Percentiles rank a stretch among this genome's conserved stretches.
phyloP scores from a whole-genome alignment of 2,113 vertebrate genomes.

The Myxocyprinus asiaticus region DNA sequence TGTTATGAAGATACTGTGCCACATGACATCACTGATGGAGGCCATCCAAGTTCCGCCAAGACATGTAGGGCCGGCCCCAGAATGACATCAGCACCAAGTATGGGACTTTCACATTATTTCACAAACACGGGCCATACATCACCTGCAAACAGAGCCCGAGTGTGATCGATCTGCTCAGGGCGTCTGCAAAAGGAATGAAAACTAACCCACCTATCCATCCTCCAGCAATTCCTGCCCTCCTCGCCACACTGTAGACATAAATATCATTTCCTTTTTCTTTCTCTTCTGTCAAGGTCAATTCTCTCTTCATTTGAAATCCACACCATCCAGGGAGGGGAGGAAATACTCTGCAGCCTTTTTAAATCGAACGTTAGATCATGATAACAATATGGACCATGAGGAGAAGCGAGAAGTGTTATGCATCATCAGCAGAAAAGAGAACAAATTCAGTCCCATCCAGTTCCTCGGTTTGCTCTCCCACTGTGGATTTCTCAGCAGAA shows the following conservation, averaged over 20 bases:
- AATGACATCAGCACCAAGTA: conserved; percentile 19
- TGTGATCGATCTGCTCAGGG: conserved; percentile 35
- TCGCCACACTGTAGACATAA: conserved; percentile 29
- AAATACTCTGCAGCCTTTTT: conserved; percentile 62
- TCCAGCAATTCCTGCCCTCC: conserved; percentile 3
- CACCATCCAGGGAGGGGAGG: conserved; percentile 54
- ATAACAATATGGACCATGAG: conserved; percentile 35
- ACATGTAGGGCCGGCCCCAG: background rate
- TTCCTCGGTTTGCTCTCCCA: background rate
- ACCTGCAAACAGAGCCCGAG: conserved; percentile 10
- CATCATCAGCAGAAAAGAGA: conserved; percentile 59
- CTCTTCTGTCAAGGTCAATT: conserved; percentile 46
- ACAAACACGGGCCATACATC: conserved; percentile 29
- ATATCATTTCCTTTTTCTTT: conserved; percentile 39
- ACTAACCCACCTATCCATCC: conserved; percentile 10
- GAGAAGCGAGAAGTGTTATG: conserved; percentile 53
- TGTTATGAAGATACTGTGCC: background rate
- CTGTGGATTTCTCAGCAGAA: background rate
- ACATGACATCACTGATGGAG: conserved; percentile 6
- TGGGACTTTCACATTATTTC: conserved; percentile 20
- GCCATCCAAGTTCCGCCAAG: conserved; percentile 4
- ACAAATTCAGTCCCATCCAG: background rate
- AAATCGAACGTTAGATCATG: conserved; percentile 55
- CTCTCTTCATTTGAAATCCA: conserved; percentile 34
- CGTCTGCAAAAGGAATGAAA: conserved; percentile 18